Conservation (phyloP, 2,888 invertebrate genomes). For the Antheraea yamamai region DNA sequence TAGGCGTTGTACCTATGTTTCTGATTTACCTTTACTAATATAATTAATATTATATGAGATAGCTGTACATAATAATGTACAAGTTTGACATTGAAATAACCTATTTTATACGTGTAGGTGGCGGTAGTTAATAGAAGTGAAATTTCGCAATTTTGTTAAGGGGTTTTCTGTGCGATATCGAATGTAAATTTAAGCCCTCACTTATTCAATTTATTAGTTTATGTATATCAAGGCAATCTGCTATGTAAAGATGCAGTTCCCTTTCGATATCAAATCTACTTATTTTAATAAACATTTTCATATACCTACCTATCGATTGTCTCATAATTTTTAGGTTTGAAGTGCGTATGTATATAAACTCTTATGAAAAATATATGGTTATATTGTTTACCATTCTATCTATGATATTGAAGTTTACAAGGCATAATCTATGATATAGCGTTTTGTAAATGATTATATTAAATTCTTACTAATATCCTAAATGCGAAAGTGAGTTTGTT, state of each 20-base stretch:
- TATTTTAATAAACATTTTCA: not conserved
- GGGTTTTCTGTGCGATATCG: not conserved
- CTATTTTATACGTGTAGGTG: not conserved
- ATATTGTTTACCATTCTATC: not conserved
- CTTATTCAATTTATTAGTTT: not conserved
- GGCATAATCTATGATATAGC: no score
- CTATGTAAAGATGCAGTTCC: conserved; percentile 11
- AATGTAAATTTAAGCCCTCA: not conserved
- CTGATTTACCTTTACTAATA: not conserved
- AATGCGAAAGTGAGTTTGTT: no score
- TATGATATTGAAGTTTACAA: not conserved
- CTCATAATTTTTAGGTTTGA: not conserved
- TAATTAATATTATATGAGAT: not conserved
- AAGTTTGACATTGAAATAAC: not conserved
- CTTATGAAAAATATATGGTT: not conserved
- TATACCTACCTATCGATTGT: no score
- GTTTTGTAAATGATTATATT: no score
- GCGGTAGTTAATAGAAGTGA: not conserved
- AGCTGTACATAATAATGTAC: not conserved
- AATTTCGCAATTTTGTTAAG: not conserved
- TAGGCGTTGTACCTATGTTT: not conserved
- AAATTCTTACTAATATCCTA: no score
- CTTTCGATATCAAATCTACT: not conserved
- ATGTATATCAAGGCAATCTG: conserved; percentile 2
- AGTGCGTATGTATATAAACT: not conserved